A percentile compares a stretch with the other conserved stretches of the same genome.
Evolutionary conservation across 1,140 invertebrate species (phyloP).

Genomic region (Anagrus nilaparvatae): DNA sequence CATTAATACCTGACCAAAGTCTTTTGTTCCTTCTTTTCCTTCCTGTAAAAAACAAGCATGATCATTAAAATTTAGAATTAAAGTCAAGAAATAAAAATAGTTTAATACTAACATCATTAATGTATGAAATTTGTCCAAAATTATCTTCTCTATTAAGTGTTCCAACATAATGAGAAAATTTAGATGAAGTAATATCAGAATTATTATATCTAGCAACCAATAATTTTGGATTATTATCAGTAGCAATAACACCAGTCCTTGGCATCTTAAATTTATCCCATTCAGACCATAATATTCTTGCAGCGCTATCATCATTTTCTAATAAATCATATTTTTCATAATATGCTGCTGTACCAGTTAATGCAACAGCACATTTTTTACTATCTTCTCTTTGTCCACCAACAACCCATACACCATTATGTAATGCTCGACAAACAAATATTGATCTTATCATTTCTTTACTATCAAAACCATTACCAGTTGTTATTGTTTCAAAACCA

Average conservation of each 20-base stretch:
- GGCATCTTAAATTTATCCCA: slow-evolving; percentile 56
- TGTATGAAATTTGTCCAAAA: slow-evolving; percentile 55
- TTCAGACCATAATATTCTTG: slow-evolving; percentile 57
- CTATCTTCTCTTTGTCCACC: slow-evolving; percentile 45
- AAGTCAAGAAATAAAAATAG: too few relatives aligned
- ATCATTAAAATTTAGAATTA: not conserved
- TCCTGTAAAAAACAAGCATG: slow-evolving; percentile 36
- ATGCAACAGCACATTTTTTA: slow-evolving; percentile 52
- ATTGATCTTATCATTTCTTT: slow-evolving; percentile 37
- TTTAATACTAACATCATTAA: slow-evolving; percentile 43
- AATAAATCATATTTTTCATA: slow-evolving; percentile 61
- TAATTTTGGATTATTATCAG: slow-evolving; percentile 27
- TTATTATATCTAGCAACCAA: slow-evolving; percentile 43
- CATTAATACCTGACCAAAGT: slow-evolving; percentile 59
- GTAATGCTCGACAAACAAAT: slow-evolving; percentile 61
- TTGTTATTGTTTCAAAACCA: slow-evolving; percentile 36
- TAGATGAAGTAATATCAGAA: slow-evolving; percentile 24
- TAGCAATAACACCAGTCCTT: slow-evolving; percentile 53
- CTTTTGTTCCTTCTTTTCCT: slow-evolving; percentile 47
- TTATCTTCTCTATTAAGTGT: slow-evolving; percentile 51
- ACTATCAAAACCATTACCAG: not conserved
- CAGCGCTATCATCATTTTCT: slow-evolving; percentile 66
- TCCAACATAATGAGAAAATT: slow-evolving; percentile 53
- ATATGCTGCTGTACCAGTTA: slow-evolving; percentile 46
- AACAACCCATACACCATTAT: slow-evolving; percentile 59